Conservation (phyloP, 2,797 vertebrate genomes). For the Lacerta bilineata region DNA sequence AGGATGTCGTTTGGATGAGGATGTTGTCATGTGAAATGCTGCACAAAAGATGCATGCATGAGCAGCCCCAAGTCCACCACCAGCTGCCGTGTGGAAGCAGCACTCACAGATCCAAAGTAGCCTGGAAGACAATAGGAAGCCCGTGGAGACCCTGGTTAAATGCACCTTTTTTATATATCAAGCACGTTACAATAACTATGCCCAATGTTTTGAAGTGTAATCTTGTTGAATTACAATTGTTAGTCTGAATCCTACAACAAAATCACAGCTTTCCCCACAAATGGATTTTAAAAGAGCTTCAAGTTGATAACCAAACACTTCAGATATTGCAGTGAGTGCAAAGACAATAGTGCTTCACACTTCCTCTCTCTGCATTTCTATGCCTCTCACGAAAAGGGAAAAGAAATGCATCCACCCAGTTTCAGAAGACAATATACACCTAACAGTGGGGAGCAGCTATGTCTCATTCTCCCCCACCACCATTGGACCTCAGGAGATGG, state of each 20-base stretch:
- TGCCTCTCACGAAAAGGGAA: background rate
- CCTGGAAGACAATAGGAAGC: background rate
- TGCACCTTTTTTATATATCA: background rate
- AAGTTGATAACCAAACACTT: background rate
- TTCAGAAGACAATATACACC: background rate
- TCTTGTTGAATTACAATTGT: constrained; percentile 1
- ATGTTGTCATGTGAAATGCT: too few species aligned
- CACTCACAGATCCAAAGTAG: too few species aligned
- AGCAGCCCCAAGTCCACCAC: too few species aligned
- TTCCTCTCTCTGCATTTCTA: background rate
- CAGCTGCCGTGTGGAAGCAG: too few species aligned
- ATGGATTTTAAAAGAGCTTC: background rate
- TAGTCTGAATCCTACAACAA: background rate
- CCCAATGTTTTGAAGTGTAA: background rate
- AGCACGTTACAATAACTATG: background rate
- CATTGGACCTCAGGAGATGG: background rate
- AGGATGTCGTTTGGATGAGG: too few species aligned
- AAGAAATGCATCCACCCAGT: background rate
- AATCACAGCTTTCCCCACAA: background rate
- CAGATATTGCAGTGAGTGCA: background rate
- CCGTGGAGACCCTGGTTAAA: background rate
- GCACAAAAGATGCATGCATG: too few species aligned
- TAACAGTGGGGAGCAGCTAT: background rate
- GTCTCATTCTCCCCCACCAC: background rate
- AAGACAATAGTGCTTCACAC: background rate